Base-by-base conservation (phyloP, 2,113 vertebrate genomes). In the Cyrtonyx montezumae region DNA sequence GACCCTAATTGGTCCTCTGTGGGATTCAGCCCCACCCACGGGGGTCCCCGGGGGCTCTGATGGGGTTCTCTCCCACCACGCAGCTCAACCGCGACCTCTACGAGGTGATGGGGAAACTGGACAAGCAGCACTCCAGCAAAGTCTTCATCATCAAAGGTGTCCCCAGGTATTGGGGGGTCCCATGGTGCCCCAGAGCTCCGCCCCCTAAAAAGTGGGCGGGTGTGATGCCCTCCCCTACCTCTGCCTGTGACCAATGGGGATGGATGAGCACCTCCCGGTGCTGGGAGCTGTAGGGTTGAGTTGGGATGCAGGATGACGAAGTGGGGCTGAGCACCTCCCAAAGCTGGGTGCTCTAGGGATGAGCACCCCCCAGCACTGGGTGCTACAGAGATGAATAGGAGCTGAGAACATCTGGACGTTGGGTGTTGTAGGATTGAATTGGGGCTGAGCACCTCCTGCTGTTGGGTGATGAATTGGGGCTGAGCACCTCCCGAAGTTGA, bases 81-180 rank as follows among this genome's bases (percentile, higher is more conserved):
- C 87, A 99, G 99, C 98, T 99, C 83, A 99, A 99, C 95, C 94
- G 94, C 3, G 98, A 97, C 74, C 98, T 99, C 30, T 98, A 99
- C 15, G 98, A 97, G 49, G 98, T 99, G 96, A 98, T 99, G 97
- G 98, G 97, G 90, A 99, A 98, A 80, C 98, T 99, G 91, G 98
- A 99, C 84, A 97, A 97, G 93, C 99, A 99, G 88, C 98, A 99
- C 97, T 99, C 99, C 59, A 98, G 98, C 93, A 99, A 99, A 88
- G 97, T 97, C 91, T 99, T 99, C 93, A 94, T 98, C 70, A 84
- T 99, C 61, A 99, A 98, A 75, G 98, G 98, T 3, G 40, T 99
- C 11, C 92, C 98, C 25, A 98, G 98, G 99, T 99, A 94, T 95
- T 45, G 0, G 9, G 10, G 46, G 30, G 58, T 20, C 14, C 20